A percentile compares a stretch with the other conserved stretches of the same genome.
Evolutionary conservation across 2,888 invertebrate species (phyloP).

Genomic region (Entomobrya proxima): DNA sequence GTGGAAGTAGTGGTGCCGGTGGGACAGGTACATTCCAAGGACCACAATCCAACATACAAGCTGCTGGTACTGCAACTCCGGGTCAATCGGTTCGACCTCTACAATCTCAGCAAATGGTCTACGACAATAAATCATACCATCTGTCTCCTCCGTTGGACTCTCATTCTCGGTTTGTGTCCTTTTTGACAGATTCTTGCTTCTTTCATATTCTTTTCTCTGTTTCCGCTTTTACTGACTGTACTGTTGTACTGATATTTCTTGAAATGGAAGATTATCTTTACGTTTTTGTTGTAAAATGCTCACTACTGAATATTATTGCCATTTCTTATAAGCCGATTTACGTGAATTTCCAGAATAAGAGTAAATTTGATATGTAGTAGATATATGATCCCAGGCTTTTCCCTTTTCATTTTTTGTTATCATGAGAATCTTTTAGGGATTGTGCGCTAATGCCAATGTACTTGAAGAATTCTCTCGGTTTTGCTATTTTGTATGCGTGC

Average conservation of each 20-base stretch:
- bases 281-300: background rate
- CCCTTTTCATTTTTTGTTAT: no score
- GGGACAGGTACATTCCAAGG: conserved; percentile 58
- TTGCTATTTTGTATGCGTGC: no score
- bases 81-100: conserved; percentile 66
- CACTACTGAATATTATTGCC: no score
- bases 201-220: background rate
- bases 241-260: background rate
- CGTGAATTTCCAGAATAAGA: no score
- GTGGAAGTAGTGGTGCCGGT: conserved; percentile 28
- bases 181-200: conserved; percentile 40
- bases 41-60: conserved; percentile 43
- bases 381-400: no score
- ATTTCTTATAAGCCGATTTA: no score
- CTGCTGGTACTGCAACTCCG: conserved; percentile 41
- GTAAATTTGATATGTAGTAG: no score
- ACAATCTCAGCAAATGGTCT: conserved; percentile 67
- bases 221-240: background rate
- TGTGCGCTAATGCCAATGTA: no score
- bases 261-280: background rate
- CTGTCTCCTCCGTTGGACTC: conserved; percentile 70
- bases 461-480: no score
- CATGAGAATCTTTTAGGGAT: no score
- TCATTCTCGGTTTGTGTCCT: conserved; percentile 59
- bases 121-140: conserved; percentile 74